These are phyloP conservation scores for Pectinophora gossypiella DNA, from an alignment of 1,140 invertebrate species.

Conservation along the genomic window DNA sequence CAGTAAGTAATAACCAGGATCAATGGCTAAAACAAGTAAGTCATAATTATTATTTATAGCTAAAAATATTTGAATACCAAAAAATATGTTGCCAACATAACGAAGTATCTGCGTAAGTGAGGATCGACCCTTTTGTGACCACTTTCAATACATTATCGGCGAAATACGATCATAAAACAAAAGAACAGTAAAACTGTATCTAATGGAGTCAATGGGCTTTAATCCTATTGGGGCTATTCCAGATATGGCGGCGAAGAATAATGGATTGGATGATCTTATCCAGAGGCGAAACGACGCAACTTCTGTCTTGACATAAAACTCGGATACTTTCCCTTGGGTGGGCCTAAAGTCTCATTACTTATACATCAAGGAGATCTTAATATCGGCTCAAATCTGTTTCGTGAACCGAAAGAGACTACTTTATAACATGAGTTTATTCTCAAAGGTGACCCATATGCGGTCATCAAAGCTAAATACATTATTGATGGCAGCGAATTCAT, in stretches of 20 bases:
- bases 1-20: no score
- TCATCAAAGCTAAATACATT: no score
- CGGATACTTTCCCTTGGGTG: constrained; percentile 6
- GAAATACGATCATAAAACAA: constrained; percentile 53
- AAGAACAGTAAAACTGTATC: constrained; percentile 50
- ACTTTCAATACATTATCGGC: constrained; percentile 46
- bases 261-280: constrained; percentile 48
- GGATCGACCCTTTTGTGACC: constrained; percentile 21
- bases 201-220: constrained; percentile 36
- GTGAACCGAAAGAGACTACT: no score
- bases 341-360: not conserved
- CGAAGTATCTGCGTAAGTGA: not conserved
- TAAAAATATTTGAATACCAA: not conserved
- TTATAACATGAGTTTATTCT: no score
- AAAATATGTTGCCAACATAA: not conserved
- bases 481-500: no score
- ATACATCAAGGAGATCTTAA: no score
- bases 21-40: no score
- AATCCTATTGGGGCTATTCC: constrained; percentile 41
- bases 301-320: constrained; percentile 10
- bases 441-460: no score
- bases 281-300: constrained; percentile 17
- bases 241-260: constrained; percentile 47
- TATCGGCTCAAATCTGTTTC: no score
- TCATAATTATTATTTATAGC: not conserved